Percentiles rank a stretch among this genome's conserved stretches.
phyloP scores from a whole-genome alignment of 2,888 invertebrate species.

The Euclidia mi region DNA sequence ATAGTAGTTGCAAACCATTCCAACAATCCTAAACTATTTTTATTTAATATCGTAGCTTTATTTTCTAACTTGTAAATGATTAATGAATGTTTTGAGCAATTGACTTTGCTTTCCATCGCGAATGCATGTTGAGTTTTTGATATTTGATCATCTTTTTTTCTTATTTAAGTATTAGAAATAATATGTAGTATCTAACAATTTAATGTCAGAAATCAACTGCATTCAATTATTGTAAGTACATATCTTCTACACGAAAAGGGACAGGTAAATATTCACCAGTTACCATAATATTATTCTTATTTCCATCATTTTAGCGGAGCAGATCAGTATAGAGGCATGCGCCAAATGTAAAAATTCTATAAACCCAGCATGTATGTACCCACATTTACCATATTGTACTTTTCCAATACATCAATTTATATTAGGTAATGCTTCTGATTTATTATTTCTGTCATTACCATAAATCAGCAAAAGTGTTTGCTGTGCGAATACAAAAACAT shows the following conservation, averaged over 20 bases:
- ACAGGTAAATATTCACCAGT: slow-evolving; percentile 52
- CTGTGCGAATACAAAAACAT: not conserved
- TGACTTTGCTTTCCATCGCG: slow-evolving; percentile 65
- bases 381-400: slow-evolving; percentile 46
- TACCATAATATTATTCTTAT: slow-evolving; percentile 44
- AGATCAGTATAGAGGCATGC: slow-evolving; percentile 66
- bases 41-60: slow-evolving; percentile 67
- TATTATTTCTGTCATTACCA: slow-evolving; percentile 13
- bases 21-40: slow-evolving; percentile 57
- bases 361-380: slow-evolving; percentile 62
- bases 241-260: slow-evolving; percentile 48
- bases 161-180: slow-evolving; percentile 22
- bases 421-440: slow-evolving; percentile 22
- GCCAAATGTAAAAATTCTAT: slow-evolving; percentile 47
- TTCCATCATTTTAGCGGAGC: slow-evolving; percentile 49
- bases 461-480: slow-evolving; percentile 13
- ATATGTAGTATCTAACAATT: slow-evolving; percentile 14
- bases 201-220: slow-evolving; percentile 54
- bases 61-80: slow-evolving; percentile 61
- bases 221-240: slow-evolving; percentile 50
- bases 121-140: slow-evolving; percentile 70
- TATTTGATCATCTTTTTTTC: slow-evolving; percentile 33
- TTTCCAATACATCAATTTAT: slow-evolving; percentile 34
- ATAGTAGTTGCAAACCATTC: slow-evolving; percentile 70
- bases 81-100: slow-evolving; percentile 63